Evolutionary conservation across 2,797 vertebrate species (phyloP).

Genomic region (Podargus strigoides): DNA sequence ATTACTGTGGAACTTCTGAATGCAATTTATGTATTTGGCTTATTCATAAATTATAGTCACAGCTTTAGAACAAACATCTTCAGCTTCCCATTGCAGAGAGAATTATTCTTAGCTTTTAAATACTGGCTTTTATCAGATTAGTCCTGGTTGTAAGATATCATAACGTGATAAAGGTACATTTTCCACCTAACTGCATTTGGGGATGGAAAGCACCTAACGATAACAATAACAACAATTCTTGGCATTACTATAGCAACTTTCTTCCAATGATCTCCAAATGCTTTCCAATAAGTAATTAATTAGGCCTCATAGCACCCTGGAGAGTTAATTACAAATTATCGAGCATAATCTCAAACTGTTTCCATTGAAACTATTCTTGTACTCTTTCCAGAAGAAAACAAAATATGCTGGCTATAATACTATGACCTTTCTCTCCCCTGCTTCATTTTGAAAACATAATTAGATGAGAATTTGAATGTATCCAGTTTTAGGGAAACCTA

Average conservation of each 20-base stretch:
- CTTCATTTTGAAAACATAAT: constrained; percentile 27
- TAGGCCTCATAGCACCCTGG: constrained; percentile 45
- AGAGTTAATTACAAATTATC: constrained; percentile 60
- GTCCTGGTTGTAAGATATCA: constrained; percentile 6
- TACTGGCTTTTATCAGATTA: not conserved
- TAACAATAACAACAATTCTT: constrained; percentile 33
- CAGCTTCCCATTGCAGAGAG: not conserved
- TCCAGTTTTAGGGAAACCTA: constrained; percentile 18
- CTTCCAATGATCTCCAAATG: constrained; percentile 53
- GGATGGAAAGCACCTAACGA: not conserved
- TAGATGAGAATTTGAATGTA: constrained; percentile 26
- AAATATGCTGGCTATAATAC: constrained; percentile 17
- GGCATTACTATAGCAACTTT: constrained; percentile 31
- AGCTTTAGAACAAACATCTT: constrained; percentile 15
- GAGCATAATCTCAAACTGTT: constrained; percentile 38
- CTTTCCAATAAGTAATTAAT: constrained; percentile 62
- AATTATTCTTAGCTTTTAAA: constrained; percentile 31
- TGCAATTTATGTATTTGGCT: constrained; percentile 35
- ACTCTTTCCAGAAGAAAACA: constrained; percentile 49
- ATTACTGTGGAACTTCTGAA: constrained; percentile 37
- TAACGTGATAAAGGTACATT: constrained; percentile 32
- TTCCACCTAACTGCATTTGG: constrained; percentile 29
- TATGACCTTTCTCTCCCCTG: constrained; percentile 2
- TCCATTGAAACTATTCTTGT: constrained; percentile 36
- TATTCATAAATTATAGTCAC: constrained; percentile 49